Evolutionary conservation across 1,140 invertebrate species (phyloP).

Genomic region (Aphaenogaster floridana): DNA sequence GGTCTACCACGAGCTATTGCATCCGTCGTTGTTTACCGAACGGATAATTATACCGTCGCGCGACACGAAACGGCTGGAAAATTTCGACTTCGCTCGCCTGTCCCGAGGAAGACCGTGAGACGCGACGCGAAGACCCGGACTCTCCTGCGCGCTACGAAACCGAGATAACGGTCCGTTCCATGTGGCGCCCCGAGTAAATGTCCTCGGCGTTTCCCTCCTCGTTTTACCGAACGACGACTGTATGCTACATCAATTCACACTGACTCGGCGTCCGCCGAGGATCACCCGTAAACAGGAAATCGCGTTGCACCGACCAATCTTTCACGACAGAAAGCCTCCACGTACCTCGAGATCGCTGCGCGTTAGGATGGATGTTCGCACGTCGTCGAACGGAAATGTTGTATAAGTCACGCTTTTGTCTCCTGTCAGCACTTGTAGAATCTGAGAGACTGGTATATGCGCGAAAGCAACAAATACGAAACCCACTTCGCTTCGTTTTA

Average conservation of each 20-base stretch:
- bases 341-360: neutral
- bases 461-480: neutral
- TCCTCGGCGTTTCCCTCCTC: slow-evolving; percentile 78
- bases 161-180: slow-evolving; percentile 85
- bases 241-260: slow-evolving; percentile 56
- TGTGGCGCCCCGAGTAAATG: slow-evolving; percentile 84
- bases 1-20: slow-evolving; percentile 15
- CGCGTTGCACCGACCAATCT: slow-evolving; percentile 48
- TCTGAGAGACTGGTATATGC: neutral
- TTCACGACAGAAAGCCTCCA: slow-evolving; percentile 16
- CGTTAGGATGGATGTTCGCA: neutral
- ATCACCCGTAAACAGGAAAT: slow-evolving; percentile 69
- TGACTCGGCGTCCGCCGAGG: slow-evolving; percentile 46
- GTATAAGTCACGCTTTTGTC: neutral
- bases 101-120: slow-evolving; percentile 14
- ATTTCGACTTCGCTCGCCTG: slow-evolving; percentile 55
- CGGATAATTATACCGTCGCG: slow-evolving; percentile 54
- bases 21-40: slow-evolving; percentile 41
- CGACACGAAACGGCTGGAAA: slow-evolving; percentile 58
- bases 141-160: slow-evolving; percentile 51
- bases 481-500: neutral
- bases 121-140: slow-evolving; percentile 6
- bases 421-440: neutral
- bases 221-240: slow-evolving; percentile 71
- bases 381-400: slow-evolving; percentile 10